Percentiles rank a stretch among this genome's conserved stretches.
phyloP scores from a whole-genome alignment of 2,888 invertebrate genomes.

The Himalopsyche anomala region DNA sequence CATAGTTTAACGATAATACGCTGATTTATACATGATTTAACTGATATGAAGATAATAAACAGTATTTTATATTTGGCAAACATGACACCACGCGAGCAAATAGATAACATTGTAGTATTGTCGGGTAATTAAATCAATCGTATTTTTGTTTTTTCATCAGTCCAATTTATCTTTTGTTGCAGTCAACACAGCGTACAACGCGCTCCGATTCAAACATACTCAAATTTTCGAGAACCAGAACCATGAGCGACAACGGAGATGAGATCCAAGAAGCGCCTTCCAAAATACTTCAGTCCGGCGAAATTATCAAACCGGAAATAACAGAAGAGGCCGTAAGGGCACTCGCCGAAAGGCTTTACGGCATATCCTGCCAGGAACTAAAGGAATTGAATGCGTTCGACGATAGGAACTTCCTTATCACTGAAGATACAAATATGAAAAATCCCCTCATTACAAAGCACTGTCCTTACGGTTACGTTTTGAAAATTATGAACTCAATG shows the following conservation, averaged over 20 bases:
- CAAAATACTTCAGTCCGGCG: slow-evolving; percentile 74
- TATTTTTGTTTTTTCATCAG: background rate
- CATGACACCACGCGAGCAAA: too few relatives aligned
- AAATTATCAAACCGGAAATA: slow-evolving; percentile 78
- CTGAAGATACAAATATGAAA: slow-evolving; percentile 77
- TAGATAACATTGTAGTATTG: too few relatives aligned
- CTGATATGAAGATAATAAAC: too few relatives aligned
- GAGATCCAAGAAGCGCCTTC: slow-evolving; percentile 27
- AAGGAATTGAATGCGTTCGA: slow-evolving; percentile 85
- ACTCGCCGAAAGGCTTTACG: slow-evolving; percentile 79
- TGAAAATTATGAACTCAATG: slow-evolving; percentile 90
- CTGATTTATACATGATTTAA: too few relatives aligned
- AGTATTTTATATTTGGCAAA: too few relatives aligned
- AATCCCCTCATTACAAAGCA: slow-evolving; percentile 79
- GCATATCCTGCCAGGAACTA: slow-evolving; percentile 77
- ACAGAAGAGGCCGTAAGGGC: slow-evolving; percentile 75
- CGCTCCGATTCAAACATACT: background rate
- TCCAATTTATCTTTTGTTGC: background rate
- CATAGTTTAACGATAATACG: too few relatives aligned
- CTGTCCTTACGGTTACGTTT: slow-evolving; percentile 81
- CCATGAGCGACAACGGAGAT: slow-evolving; percentile 24
- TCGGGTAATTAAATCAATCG: too few relatives aligned
- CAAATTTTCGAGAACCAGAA: background rate
- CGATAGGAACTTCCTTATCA: slow-evolving; percentile 85
- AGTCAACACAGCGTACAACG: background rate